Percentiles rank a stretch among this genome's conserved stretches.
Conservation (phyloP, 2,888 invertebrate species). For the Mythimna vitellina region DNA sequence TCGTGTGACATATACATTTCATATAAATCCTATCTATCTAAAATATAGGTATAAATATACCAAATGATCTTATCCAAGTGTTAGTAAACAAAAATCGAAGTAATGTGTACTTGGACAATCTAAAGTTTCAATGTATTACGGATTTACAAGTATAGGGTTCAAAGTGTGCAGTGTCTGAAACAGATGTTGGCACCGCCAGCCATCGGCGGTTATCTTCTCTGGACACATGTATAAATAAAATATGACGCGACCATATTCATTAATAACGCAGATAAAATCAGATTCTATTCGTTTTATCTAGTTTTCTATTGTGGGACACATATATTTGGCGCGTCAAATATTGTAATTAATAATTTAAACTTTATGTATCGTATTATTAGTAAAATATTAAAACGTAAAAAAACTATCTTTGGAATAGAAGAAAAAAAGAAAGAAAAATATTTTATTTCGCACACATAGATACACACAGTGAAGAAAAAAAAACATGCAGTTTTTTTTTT, state of each 20-base stretch:
- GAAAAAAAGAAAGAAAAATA: too few relatives aligned
- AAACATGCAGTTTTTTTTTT: too few relatives aligned
- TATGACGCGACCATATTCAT: conserved; percentile 34
- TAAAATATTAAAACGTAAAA: background rate
- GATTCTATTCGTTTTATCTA: conserved; percentile 50
- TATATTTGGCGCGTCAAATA: conserved; percentile 24
- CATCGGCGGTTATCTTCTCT: conserved; percentile 77
- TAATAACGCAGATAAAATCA: conserved; percentile 53
- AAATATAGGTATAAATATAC: conserved; percentile 18
- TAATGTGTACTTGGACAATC: conserved; percentile 29
- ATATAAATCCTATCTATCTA: background rate
- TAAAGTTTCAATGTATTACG: conserved; percentile 22
- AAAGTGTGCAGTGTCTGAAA: conserved; percentile 67
- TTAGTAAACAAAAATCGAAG: conserved; percentile 21
- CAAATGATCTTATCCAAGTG: conserved; percentile 6
- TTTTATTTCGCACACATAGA: too few relatives aligned
- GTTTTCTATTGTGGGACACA: conserved; percentile 45
- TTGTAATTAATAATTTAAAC: background rate
- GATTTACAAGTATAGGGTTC: conserved; percentile 40
- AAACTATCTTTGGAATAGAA: too few relatives aligned
- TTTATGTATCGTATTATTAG: background rate
- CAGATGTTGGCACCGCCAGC: conserved; percentile 83
- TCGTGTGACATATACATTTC: background rate
- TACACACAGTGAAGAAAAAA: too few relatives aligned
- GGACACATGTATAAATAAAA: conserved; percentile 50